Percentiles rank a stretch among this genome's conserved stretches.
These are phyloP conservation scores for Rotaria sp. DNA, from an alignment of 2,888 invertebrate species.

Conservation along the genomic window DNA sequence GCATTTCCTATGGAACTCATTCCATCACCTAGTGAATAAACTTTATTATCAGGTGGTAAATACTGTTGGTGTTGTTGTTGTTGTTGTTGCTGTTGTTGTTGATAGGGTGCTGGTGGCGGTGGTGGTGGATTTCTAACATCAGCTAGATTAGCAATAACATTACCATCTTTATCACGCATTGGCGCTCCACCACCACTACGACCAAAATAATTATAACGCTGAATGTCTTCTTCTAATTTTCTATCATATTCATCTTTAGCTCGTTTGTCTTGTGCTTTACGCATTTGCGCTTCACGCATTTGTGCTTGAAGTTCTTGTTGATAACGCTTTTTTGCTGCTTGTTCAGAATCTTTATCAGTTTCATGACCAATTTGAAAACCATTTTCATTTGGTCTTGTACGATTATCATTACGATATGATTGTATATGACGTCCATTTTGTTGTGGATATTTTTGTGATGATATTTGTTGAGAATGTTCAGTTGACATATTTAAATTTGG, in stretches of 20 bases:
- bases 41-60: slow-evolving; percentile 16
- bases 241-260: slow-evolving; percentile 33
- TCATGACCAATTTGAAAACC: neutral
- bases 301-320: slow-evolving; percentile 39
- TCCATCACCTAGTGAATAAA: neutral
- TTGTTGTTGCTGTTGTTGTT: neutral
- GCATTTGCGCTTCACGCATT: slow-evolving; percentile 37
- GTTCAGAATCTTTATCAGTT: neutral
- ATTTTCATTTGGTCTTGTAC: neutral
- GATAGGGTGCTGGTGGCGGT: neutral
- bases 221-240: slow-evolving; percentile 32
- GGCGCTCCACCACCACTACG: slow-evolving; percentile 38
- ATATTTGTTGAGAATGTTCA: neutral
- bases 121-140: slow-evolving; percentile 28
- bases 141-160: slow-evolving; percentile 34
- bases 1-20: neutral
- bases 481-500: neutral
- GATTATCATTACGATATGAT: neutral
- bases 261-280: slow-evolving; percentile 36
- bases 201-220: slow-evolving; percentile 34
- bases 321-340: slow-evolving; percentile 31
- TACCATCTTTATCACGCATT: slow-evolving; percentile 39
- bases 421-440: neutral
- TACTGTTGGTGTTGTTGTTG: slow-evolving; percentile 5
- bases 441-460: neutral